Evolutionary conservation across 2,888 invertebrate species (phyloP).

Genomic region (Lasioglossum pauxillum): DNA sequence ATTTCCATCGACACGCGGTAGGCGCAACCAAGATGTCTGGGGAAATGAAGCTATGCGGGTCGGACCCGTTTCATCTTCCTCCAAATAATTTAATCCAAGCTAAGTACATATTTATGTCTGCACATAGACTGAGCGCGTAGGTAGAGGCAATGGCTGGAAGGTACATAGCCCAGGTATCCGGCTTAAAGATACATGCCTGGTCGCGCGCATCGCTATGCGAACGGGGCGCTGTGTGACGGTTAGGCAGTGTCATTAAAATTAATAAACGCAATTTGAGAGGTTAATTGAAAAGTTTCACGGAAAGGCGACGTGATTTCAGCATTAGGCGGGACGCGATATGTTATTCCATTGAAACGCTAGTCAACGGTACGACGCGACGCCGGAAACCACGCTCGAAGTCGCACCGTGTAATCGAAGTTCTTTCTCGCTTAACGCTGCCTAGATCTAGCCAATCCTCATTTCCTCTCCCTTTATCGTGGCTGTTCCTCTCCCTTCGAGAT

Average conservation of each 20-base stretch:
- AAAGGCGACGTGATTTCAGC: conserved; percentile 9
- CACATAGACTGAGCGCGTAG: conserved; percentile 61
- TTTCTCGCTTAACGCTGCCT: conserved; percentile 31
- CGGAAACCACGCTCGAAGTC: background rate
- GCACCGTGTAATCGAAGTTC: conserved; percentile 43
- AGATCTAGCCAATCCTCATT: conserved; percentile 22
- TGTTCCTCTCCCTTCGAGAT: conserved; percentile 43
- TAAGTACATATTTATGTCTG: conserved; percentile 77
- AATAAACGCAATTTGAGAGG: conserved; percentile 62
- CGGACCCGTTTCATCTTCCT: conserved; percentile 75
- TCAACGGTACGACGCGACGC: background rate
- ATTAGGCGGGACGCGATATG: background rate
- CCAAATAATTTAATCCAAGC: conserved; percentile 76
- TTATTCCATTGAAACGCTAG: background rate
- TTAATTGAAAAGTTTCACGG: conserved; percentile 62
- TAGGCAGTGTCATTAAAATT: conserved; percentile 58
- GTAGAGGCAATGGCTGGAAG: conserved; percentile 39
- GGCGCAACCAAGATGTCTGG: conserved; percentile 74
- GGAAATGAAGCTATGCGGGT: conserved; percentile 75
- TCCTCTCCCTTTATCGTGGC: conserved; percentile 18
- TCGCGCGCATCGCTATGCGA: conserved; percentile 44
- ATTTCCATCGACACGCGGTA: conserved; percentile 73
- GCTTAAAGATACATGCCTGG: conserved; percentile 54
- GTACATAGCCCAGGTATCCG: conserved; percentile 57
- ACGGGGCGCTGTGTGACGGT: conserved; percentile 3